Conservation (phyloP, 53 echinoderm and acorn worm genomes). For the Apostichopus leukothele region DNA sequence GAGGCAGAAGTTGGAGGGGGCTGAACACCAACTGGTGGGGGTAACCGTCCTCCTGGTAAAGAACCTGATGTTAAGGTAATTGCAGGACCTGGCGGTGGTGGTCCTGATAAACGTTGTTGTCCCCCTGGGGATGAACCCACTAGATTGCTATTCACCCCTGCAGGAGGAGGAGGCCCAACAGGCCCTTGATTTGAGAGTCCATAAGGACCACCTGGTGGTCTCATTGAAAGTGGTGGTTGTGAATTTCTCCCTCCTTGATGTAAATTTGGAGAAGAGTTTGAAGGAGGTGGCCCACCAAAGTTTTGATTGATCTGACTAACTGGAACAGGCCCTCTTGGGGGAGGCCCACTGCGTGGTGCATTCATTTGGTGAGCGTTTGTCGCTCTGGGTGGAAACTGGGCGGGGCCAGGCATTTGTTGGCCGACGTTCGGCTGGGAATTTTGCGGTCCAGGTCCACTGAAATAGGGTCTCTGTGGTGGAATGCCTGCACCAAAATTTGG, state of each 20-base stretch:
- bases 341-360: slow-evolving; percentile 8
- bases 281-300: slow-evolving; percentile 10
- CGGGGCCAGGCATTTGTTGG: background rate
- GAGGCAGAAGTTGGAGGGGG: slow-evolving; percentile 13
- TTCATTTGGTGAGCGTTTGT: background rate
- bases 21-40: slow-evolving; percentile 18
- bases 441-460: background rate
- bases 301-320: background rate
- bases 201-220: slow-evolving; percentile 23
- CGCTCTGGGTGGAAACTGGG: background rate
- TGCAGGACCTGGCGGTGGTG: slow-evolving; percentile 51
- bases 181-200: slow-evolving; percentile 17
- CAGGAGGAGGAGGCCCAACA: background rate
- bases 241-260: background rate
- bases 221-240: background rate
- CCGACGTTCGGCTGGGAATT: background rate
- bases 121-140: slow-evolving; percentile 1
- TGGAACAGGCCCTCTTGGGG: background rate
- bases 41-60: slow-evolving; percentile 40
- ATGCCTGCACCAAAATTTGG: background rate
- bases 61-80: slow-evolving; percentile 44
- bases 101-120: slow-evolving; percentile 41
- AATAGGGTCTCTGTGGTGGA: slow-evolving; percentile 19
- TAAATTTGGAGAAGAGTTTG: slow-evolving; percentile 27
- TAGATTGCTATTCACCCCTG: background rate